A percentile compares a stretch with the other conserved stretches of the same genome.
These are phyloP conservation scores for Karalla daura DNA, from an alignment of 2,797 vertebrate genomes.

Conservation along the genomic window DNA sequence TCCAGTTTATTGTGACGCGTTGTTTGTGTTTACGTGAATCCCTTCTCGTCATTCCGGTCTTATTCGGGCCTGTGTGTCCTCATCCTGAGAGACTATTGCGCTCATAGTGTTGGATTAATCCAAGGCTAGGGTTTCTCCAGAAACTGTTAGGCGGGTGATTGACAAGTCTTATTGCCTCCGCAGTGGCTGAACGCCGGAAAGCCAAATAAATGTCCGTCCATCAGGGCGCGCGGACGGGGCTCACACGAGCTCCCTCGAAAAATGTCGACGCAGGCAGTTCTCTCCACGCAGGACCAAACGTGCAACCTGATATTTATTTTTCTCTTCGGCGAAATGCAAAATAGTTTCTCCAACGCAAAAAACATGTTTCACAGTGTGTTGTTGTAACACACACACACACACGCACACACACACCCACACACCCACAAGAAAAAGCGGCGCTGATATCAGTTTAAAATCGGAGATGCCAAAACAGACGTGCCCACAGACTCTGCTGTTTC, in stretches of 20 bases:
- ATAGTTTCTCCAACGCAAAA: constrained; percentile 36
- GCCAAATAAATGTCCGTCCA: constrained; percentile 51
- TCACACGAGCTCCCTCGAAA: constrained; percentile 13
- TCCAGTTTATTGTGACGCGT: background rate
- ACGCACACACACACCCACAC: too few relatives aligned
- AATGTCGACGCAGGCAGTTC: constrained; percentile 36
- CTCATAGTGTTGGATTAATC: constrained; percentile 19
- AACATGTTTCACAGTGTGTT: constrained; percentile 53
- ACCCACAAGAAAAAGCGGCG: constrained; percentile 36
- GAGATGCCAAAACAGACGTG: constrained; percentile 49
- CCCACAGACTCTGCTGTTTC: constrained; percentile 57
- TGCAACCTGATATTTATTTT: constrained; percentile 49
- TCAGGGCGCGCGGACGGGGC: constrained; percentile 51
- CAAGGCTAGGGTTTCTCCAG: constrained; percentile 24
- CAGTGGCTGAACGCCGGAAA: constrained; percentile 44
- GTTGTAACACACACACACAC: constrained; percentile 50
- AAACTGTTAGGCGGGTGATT: constrained; percentile 30
- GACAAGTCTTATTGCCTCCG: constrained; percentile 16
- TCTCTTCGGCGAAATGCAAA: constrained; percentile 56
- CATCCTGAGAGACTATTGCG: constrained; percentile 23
- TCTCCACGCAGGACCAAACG: constrained; percentile 52
- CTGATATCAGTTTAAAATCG: constrained; percentile 35
- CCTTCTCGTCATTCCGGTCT: constrained; percentile 17
- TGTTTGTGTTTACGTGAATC: background rate
- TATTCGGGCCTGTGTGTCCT: constrained; percentile 23